Conservation (phyloP, 2,797 vertebrate genomes). For the Poliocrania exsul region DNA sequence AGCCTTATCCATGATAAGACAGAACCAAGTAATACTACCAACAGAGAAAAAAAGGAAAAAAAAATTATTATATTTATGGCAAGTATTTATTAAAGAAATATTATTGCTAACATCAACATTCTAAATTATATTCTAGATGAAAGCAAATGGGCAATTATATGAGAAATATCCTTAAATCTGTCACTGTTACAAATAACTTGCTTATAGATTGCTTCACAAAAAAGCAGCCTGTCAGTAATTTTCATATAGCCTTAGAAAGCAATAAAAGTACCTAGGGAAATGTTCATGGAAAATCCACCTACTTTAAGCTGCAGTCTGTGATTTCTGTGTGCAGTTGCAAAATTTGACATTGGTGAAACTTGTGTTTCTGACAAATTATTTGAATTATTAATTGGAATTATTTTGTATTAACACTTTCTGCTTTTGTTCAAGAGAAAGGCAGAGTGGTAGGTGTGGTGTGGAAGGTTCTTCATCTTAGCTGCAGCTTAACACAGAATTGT, state of each 20-base stretch:
- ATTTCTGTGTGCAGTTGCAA: not conserved
- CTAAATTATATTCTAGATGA: not conserved
- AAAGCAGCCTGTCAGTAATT: not conserved
- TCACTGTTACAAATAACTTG: not conserved
- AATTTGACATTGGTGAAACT: not conserved
- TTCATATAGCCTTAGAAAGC: not conserved
- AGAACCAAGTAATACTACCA: not conserved
- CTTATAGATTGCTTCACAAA: not conserved
- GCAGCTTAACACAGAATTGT: not conserved
- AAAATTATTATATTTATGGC: not conserved
- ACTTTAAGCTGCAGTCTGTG: not conserved
- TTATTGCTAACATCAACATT: not conserved
- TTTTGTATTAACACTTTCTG: not conserved
- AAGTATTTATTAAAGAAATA: not conserved
- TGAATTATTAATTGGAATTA: not conserved
- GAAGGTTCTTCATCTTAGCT: not conserved
- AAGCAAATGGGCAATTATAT: not conserved
- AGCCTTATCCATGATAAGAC: not conserved
- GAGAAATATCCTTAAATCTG: not conserved
- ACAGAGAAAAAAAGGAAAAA: not conserved
- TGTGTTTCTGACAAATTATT: not conserved
- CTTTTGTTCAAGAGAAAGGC: not conserved
- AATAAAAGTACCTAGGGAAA: not conserved
- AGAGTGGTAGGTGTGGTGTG: not conserved
- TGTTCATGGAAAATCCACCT: not conserved